Evolutionary conservation across 2,113 vertebrate species (phyloP), one percentile per base, ranked within the genome.

Genomic region (Narcine bancroftii): DNA sequence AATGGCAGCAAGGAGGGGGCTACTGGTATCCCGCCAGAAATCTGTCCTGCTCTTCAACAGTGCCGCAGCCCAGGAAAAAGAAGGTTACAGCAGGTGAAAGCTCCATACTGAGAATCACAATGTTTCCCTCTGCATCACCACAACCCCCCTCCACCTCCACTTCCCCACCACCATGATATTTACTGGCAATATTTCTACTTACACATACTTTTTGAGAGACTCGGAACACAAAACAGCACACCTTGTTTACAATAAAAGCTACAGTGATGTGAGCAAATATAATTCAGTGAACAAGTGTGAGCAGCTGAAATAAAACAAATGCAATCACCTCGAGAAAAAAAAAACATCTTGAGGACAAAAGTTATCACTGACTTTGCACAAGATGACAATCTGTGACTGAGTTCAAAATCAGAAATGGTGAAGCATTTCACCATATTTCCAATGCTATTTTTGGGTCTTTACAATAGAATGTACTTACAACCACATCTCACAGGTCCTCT

Each of bases 391-490:
- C 4, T 39, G 5, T 47, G 17, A 9, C n/a, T 39, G 19, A 17
- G 56, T 56, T 2, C 53, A 29, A 56, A 19, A 11, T 19, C 24
- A 65, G 5, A 53, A 89, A 60, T 65, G 77, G 29, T 19, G 53
- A 36, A 6, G 33, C 19, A n/a, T 19, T 42, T 33, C 4, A 33
- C 85, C 36, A 63, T 24, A 21, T 65, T 65, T 29, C 19, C 92
- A 92, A 92, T 92, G 94, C 0, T 6, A 93, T 76, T 92, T 24
- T 89, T 13, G 21, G 56, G 0, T 33, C 69, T 5, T 92, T 45
- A 93, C 87, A 69, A 2, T 66, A 33, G 24, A 11, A 92, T 89
- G 79, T 85, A 95, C 93, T 96, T 93, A 96, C 93, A 95, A 71
- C 94, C 94, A 93, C 94, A 95, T 39, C 94, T 94, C 66, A 92